These are phyloP conservation scores for Parelbella ahira DNA, from an alignment of 2,888 invertebrate genomes.

Conservation along the genomic window DNA sequence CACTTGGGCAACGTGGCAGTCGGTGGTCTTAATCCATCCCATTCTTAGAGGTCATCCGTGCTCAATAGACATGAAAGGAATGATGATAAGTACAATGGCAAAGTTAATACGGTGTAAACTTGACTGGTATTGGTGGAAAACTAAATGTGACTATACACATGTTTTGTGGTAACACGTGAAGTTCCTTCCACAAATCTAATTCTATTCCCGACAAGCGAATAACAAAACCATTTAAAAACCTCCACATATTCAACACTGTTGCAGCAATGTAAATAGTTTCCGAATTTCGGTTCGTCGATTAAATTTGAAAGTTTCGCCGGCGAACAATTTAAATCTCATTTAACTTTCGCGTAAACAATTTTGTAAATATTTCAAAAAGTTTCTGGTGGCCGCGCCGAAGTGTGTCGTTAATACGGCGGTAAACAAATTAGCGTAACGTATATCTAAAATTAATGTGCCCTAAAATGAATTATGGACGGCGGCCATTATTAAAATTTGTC, in stretches of 20 bases:
- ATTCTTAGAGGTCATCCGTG: too few relatives aligned
- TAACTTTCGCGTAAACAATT: constrained; percentile 8
- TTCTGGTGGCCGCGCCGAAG: neutral
- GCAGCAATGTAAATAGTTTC: constrained; percentile 3
- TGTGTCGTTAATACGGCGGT: neutral
- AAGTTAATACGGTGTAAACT: too few relatives aligned
- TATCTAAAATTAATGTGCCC: constrained; percentile 6
- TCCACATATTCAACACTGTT: constrained; percentile 1
- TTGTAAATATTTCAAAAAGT: constrained; percentile 6
- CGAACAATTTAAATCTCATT: constrained; percentile 9
- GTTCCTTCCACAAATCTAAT: too few relatives aligned
- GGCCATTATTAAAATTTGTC: constrained; percentile 21
- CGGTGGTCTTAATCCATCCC: too few relatives aligned
- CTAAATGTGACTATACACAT: too few relatives aligned
- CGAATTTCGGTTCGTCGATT: constrained; percentile 3
- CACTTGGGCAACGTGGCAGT: too few relatives aligned
- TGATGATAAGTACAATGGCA: too few relatives aligned
- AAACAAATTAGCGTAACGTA: constrained; percentile 14
- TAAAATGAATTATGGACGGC: constrained; percentile 7
- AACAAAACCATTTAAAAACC: constrained; percentile 1
- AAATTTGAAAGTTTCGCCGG: constrained; percentile 5
- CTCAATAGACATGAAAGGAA: too few relatives aligned
- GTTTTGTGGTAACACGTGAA: too few relatives aligned
- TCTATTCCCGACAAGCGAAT: too few relatives aligned
- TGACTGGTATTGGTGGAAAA: too few relatives aligned